Evolutionary conservation across 2,797 vertebrate species (phyloP).

Genomic region (Acanthurus leucopareius): DNA sequence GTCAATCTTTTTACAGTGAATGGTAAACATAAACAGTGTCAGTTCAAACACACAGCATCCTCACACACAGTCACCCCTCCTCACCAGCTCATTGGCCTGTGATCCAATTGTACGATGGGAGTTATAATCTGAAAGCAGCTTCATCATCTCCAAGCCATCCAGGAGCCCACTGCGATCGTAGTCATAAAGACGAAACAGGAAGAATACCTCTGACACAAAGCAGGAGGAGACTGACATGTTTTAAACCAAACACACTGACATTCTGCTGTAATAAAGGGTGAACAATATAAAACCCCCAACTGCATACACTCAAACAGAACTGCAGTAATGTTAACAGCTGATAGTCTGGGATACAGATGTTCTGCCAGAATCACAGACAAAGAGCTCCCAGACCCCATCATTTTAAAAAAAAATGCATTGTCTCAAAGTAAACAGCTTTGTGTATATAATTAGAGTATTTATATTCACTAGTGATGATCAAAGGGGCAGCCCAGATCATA

Average conservation of each 20-base stretch:
- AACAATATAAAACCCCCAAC: background rate
- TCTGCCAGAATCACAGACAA: no score
- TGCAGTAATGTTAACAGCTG: background rate
- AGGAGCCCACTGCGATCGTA: slow-evolving; percentile 88
- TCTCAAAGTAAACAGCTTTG: background rate
- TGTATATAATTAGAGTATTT: background rate
- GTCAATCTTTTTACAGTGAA: no score
- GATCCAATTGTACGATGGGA: slow-evolving; percentile 61
- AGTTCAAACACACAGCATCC: slow-evolving; percentile 8
- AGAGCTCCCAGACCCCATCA: no score
- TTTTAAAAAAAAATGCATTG: no score
- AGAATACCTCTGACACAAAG: slow-evolving; percentile 85
- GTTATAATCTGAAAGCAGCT: slow-evolving; percentile 85
- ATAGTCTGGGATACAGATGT: no score
- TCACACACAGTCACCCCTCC: slow-evolving; percentile 19
- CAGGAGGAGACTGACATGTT: slow-evolving; percentile 25
- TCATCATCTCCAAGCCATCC: slow-evolving; percentile 93
- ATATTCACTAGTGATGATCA: background rate
- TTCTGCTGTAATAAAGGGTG: background rate
- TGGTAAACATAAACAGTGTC: no score
- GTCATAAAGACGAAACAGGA: slow-evolving; percentile 90
- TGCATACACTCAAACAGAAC: background rate
- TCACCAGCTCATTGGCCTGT: slow-evolving; percentile 73
- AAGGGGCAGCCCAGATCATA: background rate
- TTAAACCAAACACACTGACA: background rate